Evolutionary conservation across 2,797 vertebrate genomes (phyloP).

Genomic region (Mus minutoides): DNA sequence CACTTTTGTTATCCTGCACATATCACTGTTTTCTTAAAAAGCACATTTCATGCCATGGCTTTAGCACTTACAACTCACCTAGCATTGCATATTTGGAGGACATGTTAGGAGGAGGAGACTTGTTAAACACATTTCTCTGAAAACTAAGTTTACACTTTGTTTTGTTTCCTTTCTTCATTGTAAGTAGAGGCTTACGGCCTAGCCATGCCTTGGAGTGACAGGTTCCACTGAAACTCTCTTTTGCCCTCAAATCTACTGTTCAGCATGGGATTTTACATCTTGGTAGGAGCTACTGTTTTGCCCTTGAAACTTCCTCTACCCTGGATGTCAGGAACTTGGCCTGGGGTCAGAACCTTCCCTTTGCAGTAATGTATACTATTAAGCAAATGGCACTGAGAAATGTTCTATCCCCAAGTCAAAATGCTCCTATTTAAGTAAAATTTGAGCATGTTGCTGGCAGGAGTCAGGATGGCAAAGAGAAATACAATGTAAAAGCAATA

Average conservation of each 20-base stretch:
- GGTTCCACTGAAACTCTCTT: slow-evolving; percentile 29
- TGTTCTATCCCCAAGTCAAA: slow-evolving; percentile 85
- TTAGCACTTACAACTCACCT: slow-evolving; percentile 47
- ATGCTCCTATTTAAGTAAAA: slow-evolving; percentile 88
- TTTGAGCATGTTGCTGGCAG: slow-evolving; percentile 87
- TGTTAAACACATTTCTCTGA: slow-evolving; percentile 19
- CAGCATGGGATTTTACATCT: slow-evolving; percentile 71
- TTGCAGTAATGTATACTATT: slow-evolving; percentile 86
- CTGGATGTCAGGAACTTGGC: slow-evolving; percentile 78
- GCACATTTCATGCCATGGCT: slow-evolving; percentile 1
- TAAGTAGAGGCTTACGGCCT: slow-evolving; percentile 16
- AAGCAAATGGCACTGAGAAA: slow-evolving; percentile 87
- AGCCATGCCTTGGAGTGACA: slow-evolving; percentile 22
- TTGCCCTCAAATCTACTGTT: neutral
- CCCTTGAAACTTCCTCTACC: slow-evolving; percentile 84
- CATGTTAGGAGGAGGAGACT: neutral
- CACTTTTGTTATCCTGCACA: slow-evolving; percentile 34
- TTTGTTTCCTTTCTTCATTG: slow-evolving; percentile 33
- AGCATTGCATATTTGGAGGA: slow-evolving; percentile 7
- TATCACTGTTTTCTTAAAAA: slow-evolving; percentile 61
- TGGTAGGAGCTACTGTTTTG: slow-evolving; percentile 70
- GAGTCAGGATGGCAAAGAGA: slow-evolving; percentile 86
- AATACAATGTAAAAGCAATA: slow-evolving; percentile 88
- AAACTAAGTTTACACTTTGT: slow-evolving; percentile 13
- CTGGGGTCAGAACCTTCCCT: slow-evolving; percentile 80